Evolutionary conservation across 2,888 invertebrate genomes (phyloP), one percentile per base, ranked within the genome.

Genomic region (Diaphora mendica): DNA sequence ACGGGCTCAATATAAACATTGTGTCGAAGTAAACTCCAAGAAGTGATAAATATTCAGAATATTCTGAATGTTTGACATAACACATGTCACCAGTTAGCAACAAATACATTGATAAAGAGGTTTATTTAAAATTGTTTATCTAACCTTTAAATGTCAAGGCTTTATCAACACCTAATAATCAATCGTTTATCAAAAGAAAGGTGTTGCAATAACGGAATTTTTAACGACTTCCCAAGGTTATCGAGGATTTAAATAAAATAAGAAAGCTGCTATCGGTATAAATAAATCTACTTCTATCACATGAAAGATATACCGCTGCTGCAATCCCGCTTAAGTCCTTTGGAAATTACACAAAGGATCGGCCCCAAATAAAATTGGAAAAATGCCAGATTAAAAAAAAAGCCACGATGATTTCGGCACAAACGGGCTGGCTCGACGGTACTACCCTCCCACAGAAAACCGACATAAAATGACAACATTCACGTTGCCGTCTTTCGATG

Each of bases 71-170:
- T n/a, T 23, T 55, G 51, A 55, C 3, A n/a, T 7, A 23, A 30
- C 20, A 48, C 3, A 33, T 23, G 20, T 48, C 13, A 11, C 23
- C 23, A 23, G 23, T 33, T 39, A 59, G 17, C 55, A 69, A 69
- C 68, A 39, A 39, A 33, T 13, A 3, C 17, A 26, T 17, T 26
- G 35, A 39, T 69, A 59, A 39, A 15, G 8, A 48, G 20, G 30
- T 67, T 30, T 30, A 30, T 20, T 48, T 15, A 30, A 48, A 9
- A 20, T 30, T 44, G 8, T 2, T 8, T 39, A 69, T 59, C 20
- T 55, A 15, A 55, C 35, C 55, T 68, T 69, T 69, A 39, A 69
- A 69, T 39, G 68, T 69, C 68, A 59, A 35, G 8, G 17, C 3
- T 23, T 67, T 33, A 48, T 48, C 30, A 48, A 67, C 9, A 0